Conservation (phyloP, 2,113 vertebrate species). For the Malurus elegans region DNA sequence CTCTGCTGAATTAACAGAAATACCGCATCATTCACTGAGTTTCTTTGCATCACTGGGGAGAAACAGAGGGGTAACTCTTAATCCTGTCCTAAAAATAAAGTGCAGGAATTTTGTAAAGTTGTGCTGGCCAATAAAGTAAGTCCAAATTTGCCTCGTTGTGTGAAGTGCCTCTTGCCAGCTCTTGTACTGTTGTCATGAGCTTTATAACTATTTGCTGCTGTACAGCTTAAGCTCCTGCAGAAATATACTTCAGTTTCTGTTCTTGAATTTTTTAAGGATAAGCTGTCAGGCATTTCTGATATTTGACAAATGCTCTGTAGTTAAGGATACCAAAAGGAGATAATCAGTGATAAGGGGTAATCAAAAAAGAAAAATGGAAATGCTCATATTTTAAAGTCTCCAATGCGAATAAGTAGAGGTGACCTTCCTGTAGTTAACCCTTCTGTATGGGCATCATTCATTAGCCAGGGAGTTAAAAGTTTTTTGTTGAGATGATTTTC, state of each 20-base stretch:
- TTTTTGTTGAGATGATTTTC: neutral
- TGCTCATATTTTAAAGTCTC: neutral
- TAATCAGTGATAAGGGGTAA: neutral
- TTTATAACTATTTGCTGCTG: neutral
- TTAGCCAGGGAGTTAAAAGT: neutral
- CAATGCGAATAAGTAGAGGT: neutral
- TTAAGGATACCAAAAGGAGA: neutral
- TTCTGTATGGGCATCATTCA: neutral
- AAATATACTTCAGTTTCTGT: neutral
- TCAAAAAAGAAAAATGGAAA: neutral
- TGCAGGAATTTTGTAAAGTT: neutral
- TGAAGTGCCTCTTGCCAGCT: neutral
- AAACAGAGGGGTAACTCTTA: neutral
- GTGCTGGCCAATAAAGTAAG: neutral
- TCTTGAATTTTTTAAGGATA: neutral
- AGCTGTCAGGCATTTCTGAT: neutral
- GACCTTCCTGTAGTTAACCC: neutral
- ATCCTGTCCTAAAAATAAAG: constrained; percentile 7
- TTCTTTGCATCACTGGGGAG: neutral
- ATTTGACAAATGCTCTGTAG: neutral
- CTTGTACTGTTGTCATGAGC: neutral
- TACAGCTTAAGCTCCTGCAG: neutral
- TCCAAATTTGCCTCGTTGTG: neutral
- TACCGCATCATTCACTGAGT: neutral
- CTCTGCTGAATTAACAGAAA: neutral